phyloP scores from a whole-genome alignment of 2,797 vertebrate genomes.

The Ptychadena robeensis region DNA sequence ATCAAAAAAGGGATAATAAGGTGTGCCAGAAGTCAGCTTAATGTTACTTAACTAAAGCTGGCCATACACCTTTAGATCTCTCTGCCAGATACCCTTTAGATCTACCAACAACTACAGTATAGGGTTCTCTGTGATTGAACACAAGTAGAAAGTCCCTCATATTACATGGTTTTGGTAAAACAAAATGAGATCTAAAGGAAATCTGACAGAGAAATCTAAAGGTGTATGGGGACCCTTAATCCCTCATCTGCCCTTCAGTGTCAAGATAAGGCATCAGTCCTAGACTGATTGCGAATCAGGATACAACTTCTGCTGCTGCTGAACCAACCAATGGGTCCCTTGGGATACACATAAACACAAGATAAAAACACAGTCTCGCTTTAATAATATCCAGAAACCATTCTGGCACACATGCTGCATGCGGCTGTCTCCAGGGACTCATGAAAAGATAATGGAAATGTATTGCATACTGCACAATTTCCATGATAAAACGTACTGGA shows the following conservation, averaged over 20 bases:
- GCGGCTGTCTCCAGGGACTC: slow-evolving; percentile 27
- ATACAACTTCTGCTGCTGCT: not conserved
- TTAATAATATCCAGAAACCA: slow-evolving; percentile 22
- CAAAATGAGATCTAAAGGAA: too few species aligned
- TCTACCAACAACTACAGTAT: too few species aligned
- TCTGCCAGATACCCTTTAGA: too few species aligned
- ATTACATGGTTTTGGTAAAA: too few species aligned
- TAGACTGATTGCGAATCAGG: not conserved
- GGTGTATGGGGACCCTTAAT: too few species aligned
- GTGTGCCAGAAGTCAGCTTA: too few species aligned
- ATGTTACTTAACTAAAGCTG: too few species aligned
- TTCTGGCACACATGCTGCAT: slow-evolving; percentile 36
- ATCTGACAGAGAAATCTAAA: too few species aligned
- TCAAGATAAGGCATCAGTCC: not conserved
- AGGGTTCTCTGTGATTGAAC: too few species aligned
- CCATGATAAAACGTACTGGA: slow-evolving; percentile 49
- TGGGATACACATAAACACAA: slow-evolving; percentile 11
- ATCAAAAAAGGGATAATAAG: too few species aligned
- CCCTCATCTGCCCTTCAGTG: not conserved
- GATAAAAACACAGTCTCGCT: slow-evolving; percentile 1
- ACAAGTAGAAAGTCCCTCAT: too few species aligned
- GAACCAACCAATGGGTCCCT: slow-evolving; percentile 4
- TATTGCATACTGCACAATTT: slow-evolving; percentile 40
- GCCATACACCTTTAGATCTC: too few species aligned
- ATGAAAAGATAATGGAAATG: slow-evolving; percentile 46